Evolutionary conservation across 1,140 invertebrate species (phyloP), one percentile per base, ranked within the genome.

Genomic region (Drosophila ananassae): DNA sequence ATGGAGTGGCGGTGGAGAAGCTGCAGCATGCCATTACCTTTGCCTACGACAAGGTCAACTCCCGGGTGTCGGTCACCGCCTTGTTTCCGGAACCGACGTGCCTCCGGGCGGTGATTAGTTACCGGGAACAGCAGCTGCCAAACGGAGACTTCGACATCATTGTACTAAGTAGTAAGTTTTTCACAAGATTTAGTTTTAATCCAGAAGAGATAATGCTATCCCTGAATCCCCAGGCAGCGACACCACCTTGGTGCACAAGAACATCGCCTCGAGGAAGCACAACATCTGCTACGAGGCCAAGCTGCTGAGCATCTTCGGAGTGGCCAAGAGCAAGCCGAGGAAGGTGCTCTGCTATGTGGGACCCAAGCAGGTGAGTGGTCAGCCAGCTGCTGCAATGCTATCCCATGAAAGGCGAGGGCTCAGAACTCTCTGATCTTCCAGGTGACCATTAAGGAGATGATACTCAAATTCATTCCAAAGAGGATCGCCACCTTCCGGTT

Each of bases 141-240:
- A 98, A 98, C 92, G 98, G 97, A 12, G 96, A 97, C 90, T 98
- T 98, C 90, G 96, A 98, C 92, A 97, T 98, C 84, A 97, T 98
- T 77, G 97, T 98, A 24, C 93, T 98, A 46, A 97, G 95, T 79
- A 95, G 96, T 97, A 93, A 94, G 95, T 93, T 51, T 17, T 5
- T 2, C 9, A 39, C 2, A 48, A 9, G 3, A 17, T 17, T 17
- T 17, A 17, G 25, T 6, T 28, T 1, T 28, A 28, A 6, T 7
- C 25, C 25, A 6, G 6, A 28, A 28, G 25, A 28, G 25, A 5
- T 28, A 28, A 6, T 28, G 7, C 5, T 28, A 28, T 6, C 7
- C 2, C 37, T 51, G 0, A 8, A 0, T 8, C 81, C 47, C 0
- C 25, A 91, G 97, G 94, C 87, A 94, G 94, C 69, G 97, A 98